phyloP scores from a whole-genome alignment of 2,888 invertebrate genomes.

The Elmis aenea region DNA sequence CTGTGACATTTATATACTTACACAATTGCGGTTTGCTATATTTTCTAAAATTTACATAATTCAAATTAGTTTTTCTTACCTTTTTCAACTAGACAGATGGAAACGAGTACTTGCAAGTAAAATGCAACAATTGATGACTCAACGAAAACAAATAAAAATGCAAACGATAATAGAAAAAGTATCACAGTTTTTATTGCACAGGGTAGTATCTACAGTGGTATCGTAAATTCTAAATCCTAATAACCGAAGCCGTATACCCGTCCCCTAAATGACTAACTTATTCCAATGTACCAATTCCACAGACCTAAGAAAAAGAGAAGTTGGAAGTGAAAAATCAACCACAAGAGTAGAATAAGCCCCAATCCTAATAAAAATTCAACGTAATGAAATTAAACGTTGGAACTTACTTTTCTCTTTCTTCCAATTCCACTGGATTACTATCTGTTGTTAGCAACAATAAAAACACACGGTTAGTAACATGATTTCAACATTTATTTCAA shows the following conservation, averaged over 20 bases:
- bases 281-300: background rate
- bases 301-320: conserved; percentile 2
- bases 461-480: conserved; percentile 24
- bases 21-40: no score
- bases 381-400: conserved; percentile 1
- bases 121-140: no score
- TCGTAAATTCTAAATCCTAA: background rate
- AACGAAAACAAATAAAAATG: conserved; percentile 9
- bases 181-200: conserved; percentile 42
- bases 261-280: no score
- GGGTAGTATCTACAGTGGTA: conserved; percentile 15
- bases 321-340: conserved; percentile 4
- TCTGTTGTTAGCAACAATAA: conserved; percentile 55
- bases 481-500: background rate
- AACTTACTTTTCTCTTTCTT: conserved; percentile 84
- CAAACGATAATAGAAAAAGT: conserved; percentile 22
- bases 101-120: no score
- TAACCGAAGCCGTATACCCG: no score
- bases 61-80: no score
- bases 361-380: background rate
- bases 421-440: conserved; percentile 75
- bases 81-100: no score
- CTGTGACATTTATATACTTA: conserved; percentile 2
- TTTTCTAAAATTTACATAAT: no score
- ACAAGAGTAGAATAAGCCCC: background rate